Evolutionary conservation across 2,797 vertebrate genomes (phyloP), one percentile per base, ranked within the genome.

Genomic region (Dicrostonyx torquatus): DNA sequence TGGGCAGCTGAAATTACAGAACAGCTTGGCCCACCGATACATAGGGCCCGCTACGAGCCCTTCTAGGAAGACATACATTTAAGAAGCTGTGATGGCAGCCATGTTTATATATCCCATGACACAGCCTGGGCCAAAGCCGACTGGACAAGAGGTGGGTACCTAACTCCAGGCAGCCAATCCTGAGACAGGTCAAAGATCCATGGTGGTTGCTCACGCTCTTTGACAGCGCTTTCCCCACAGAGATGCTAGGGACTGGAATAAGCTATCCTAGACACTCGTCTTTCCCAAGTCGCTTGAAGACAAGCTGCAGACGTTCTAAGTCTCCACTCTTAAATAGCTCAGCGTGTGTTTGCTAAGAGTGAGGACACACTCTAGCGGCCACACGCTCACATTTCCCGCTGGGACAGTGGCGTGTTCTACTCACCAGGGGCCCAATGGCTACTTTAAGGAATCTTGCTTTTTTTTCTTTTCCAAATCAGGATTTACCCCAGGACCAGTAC

Each of bases 151-250:
- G 34, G 17, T 73, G 50, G 48, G 34, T 70, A 66, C 64, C 40
- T 96, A 91, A 77, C 40, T 66, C 45, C 29, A 76, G 45, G 55
- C 18, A 87, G 94, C 58, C 78, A 92, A 68, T 86, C 68, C 77
- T 3, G 77, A 93, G 73, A 26, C 82, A 79, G 17, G 1, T 82
- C 75, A 79, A 85, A 95, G 75, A 53, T 50, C 31, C 37, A 5
- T 0, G 18, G n/a, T 6, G 7, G 90, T 94, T 93, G 34, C 55
- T 76, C 34, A 45, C 15, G 18, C 40, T 66, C 29, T 48, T 48
- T 50, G 20, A 53, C 37, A 14, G 34, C 31, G 37, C 58, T 89
- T 43, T 93, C n/a, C 15, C 13, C 9, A 29, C 29, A 62, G 37
- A 20, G 60, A 29, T 48, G 66, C 7, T 55, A 77, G 76, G 40